Percentiles rank a stretch among this genome's conserved stretches.
phyloP scores from a whole-genome alignment of 2,888 invertebrate genomes.

The Hedychridium roseum region DNA sequence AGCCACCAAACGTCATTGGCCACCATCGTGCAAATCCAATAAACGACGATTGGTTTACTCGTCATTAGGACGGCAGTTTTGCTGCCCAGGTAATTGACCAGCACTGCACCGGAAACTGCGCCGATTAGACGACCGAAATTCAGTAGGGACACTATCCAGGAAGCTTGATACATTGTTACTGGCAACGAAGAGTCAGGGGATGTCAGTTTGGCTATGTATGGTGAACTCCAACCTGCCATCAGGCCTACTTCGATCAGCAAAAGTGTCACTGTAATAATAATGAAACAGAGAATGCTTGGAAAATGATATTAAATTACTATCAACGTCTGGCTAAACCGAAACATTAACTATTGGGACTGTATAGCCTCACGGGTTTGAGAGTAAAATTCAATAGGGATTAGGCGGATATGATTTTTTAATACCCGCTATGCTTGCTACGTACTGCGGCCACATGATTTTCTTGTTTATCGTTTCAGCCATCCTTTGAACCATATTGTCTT shows the following conservation, averaged over 20 bases:
- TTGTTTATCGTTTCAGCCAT: too few relatives aligned
- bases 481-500: too few relatives aligned
- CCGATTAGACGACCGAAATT: slow-evolving; percentile 40
- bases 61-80: slow-evolving; percentile 35
- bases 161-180: slow-evolving; percentile 33
- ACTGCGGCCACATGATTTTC: slow-evolving; percentile 30
- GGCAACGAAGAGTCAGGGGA: slow-evolving; percentile 28
- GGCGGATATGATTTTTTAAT: too few relatives aligned
- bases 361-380: too few relatives aligned
- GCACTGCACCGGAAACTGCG: slow-evolving; percentile 35
- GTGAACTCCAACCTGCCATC: slow-evolving; percentile 44
- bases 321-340: too few relatives aligned
- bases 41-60: slow-evolving; percentile 33
- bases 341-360: too few relatives aligned
- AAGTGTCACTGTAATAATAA: slow-evolving; percentile 32
- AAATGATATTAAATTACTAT: too few relatives aligned
- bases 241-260: slow-evolving; percentile 40
- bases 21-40: slow-evolving; percentile 36
- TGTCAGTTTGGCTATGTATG: slow-evolving; percentile 41
- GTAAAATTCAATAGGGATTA: too few relatives aligned
- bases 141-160: slow-evolving; percentile 45
- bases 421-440: slow-evolving; percentile 25
- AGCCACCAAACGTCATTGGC: slow-evolving; percentile 38
- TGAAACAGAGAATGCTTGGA: too few relatives aligned
- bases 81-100: slow-evolving; percentile 33